A percentile compares a stretch with the other conserved stretches of the same genome.
These are phyloP conservation scores for Spilarctia lutea DNA, from an alignment of 2,888 invertebrate genomes.

Conservation along the genomic window DNA sequence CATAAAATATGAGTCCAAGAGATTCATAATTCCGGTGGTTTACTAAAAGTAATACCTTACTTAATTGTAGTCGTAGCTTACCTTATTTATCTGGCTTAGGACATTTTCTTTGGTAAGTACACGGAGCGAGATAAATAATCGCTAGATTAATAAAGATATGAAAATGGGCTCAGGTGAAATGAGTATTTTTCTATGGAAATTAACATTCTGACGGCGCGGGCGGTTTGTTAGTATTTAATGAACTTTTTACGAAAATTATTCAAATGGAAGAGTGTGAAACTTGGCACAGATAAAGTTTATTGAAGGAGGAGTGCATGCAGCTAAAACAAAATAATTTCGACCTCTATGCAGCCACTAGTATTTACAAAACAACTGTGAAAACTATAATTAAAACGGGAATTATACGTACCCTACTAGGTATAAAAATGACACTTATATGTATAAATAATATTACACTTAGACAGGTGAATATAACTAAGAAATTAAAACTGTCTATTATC, in stretches of 20 bases:
- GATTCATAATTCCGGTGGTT: neutral
- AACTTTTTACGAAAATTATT: neutral
- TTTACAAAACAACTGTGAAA: too few species aligned
- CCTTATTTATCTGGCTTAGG: constrained; percentile 1
- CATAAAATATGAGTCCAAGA: neutral
- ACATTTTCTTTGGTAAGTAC: neutral
- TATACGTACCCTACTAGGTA: too few species aligned
- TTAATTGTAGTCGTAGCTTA: neutral
- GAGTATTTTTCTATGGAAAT: neutral
- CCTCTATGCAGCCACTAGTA: too few species aligned
- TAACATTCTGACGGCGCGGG: neutral
- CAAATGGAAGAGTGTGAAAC: too few species aligned
- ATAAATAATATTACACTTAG: too few species aligned
- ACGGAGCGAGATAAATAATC: neutral
- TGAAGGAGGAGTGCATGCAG: too few species aligned
- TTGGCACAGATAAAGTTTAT: too few species aligned
- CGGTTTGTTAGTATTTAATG: neutral
- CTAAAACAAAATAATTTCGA: too few species aligned
- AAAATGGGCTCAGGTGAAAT: neutral
- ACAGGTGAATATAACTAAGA: too few species aligned
- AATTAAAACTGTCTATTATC: too few species aligned
- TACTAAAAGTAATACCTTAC: neutral
- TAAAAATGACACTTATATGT: too few species aligned
- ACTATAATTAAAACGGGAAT: too few species aligned
- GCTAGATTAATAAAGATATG: neutral